These are phyloP conservation scores for Callaeas wilsoni DNA, from an alignment of 2,113 vertebrate species.

Conservation along the genomic window DNA sequence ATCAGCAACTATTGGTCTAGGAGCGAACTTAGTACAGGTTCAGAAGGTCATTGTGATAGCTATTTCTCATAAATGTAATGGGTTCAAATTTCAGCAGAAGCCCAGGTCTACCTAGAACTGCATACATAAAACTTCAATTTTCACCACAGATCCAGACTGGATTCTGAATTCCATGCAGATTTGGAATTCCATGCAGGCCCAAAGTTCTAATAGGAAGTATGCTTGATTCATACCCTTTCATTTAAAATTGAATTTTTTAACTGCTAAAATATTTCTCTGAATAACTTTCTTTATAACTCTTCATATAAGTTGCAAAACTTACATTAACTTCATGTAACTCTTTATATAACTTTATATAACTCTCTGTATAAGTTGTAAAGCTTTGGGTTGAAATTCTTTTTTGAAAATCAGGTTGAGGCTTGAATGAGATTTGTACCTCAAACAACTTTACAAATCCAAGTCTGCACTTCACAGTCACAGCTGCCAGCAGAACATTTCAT, in stretches of 20 bases:
- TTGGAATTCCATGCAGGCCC: not conserved
- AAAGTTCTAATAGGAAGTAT: not conserved
- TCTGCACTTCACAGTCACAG: not conserved
- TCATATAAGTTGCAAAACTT: not conserved
- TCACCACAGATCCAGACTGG: not conserved
- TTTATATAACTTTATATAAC: not conserved
- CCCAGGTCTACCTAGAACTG: not conserved
- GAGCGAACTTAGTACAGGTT: not conserved
- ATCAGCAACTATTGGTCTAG: not conserved
- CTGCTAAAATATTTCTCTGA: not conserved
- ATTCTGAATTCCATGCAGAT: not conserved
- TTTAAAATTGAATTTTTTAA: constrained; percentile 24
- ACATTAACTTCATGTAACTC: not conserved
- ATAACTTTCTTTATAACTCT: not conserved
- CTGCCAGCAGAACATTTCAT: not conserved
- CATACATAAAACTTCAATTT: not conserved
- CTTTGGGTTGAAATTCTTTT: not conserved
- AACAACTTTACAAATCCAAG: not conserved
- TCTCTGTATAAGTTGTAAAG: not conserved
- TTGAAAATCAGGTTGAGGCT: not conserved
- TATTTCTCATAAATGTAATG: not conserved
- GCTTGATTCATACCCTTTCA: constrained; percentile 3
- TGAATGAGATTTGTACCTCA: not conserved
- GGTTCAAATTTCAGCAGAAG: not conserved
- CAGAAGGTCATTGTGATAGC: not conserved